phyloP scores from a whole-genome alignment of 2,888 invertebrate species.

The Drosophila affinis region DNA sequence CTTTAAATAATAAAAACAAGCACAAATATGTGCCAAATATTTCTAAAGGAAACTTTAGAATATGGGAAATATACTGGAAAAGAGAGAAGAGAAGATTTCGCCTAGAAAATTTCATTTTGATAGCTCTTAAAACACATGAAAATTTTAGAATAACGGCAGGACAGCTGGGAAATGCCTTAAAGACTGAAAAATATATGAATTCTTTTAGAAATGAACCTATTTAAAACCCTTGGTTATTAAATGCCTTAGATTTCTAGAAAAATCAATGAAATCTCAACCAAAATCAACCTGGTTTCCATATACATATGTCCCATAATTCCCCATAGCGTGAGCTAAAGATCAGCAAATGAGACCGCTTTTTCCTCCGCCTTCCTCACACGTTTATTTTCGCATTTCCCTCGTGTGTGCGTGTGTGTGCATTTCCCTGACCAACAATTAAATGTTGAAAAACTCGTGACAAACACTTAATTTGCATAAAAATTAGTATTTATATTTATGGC shows the following conservation, averaged over 20 bases:
- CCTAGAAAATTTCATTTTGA: no score
- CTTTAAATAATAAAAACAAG: background rate
- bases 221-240: background rate
- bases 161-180: background rate
- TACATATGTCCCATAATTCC: background rate
- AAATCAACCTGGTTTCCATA: conserved; percentile 1
- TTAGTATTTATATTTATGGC: conserved; percentile 32
- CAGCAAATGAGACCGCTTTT: background rate
- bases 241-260: background rate
- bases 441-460: conserved; percentile 36
- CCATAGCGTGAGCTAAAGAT: conserved; percentile 7
- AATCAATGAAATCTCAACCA: background rate
- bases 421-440: conserved; percentile 33
- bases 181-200: background rate
- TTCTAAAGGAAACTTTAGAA: background rate
- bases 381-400: conserved; percentile 2
- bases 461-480: conserved; percentile 37
- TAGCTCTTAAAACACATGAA: no score
- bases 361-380: no score
- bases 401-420: conserved; percentile 1
- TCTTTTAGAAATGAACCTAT: background rate
- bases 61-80: no score
- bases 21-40: background rate
- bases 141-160: background rate
- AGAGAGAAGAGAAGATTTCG: no score